Evolutionary conservation across 1,140 invertebrate genomes (phyloP).

Genomic region (Protaetia brevitarsis): DNA sequence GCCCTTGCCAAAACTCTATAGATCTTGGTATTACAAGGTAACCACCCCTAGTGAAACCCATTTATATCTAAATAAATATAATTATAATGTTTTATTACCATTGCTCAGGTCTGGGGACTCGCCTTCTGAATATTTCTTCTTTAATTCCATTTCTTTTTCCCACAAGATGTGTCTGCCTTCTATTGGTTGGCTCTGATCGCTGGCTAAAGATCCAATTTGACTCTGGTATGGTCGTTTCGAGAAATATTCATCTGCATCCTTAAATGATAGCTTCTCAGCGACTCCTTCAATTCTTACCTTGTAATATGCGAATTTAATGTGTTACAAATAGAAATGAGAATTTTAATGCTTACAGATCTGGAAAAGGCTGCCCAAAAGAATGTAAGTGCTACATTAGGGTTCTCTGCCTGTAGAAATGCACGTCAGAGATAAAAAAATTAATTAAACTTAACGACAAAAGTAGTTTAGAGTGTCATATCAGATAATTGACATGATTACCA

Average conservation of each 20-base stretch:
- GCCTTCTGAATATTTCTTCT: conserved; percentile 60
- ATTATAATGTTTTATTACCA: conserved; percentile 58
- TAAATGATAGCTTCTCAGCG: conserved; percentile 67
- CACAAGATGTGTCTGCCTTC: conserved; percentile 67
- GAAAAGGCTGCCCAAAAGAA: conserved; percentile 87
- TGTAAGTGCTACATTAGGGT: conserved; percentile 80
- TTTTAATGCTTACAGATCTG: conserved; percentile 63
- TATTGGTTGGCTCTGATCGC: conserved; percentile 81
- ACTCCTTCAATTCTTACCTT: conserved; percentile 84
- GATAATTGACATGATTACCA: too few relatives aligned
- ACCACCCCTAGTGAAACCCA: conserved; percentile 74
- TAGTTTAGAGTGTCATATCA: too few relatives aligned
- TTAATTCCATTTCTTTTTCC: conserved; percentile 64
- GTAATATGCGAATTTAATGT: conserved; percentile 27
- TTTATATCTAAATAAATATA: background rate
- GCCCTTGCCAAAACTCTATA: conserved; percentile 97
- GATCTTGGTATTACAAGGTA: conserved; percentile 76
- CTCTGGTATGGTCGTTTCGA: conserved; percentile 73
- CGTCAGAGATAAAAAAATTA: too few relatives aligned
- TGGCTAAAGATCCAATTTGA: conserved; percentile 82
- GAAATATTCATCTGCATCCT: conserved; percentile 83
- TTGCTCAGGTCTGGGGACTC: conserved; percentile 67
- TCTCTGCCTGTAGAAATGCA: conserved; percentile 68
- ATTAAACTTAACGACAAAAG: too few relatives aligned
- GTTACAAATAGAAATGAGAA: background rate